Evolutionary conservation across 2,113 vertebrate species (phyloP), one percentile per base, ranked within the genome.

Genomic region (Typhlomys cinereus): DNA sequence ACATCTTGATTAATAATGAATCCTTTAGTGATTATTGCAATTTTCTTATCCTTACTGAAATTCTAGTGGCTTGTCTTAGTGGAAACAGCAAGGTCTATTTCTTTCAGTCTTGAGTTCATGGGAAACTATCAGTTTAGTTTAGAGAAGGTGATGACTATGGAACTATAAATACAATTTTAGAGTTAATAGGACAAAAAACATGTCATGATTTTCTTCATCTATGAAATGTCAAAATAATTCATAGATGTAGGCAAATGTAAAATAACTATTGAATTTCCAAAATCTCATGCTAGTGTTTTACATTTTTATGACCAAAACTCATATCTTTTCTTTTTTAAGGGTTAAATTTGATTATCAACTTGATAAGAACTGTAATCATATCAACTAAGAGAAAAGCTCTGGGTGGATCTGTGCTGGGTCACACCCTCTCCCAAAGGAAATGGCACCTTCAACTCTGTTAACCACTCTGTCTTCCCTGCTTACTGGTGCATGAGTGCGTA

Each of bases 1-100:
- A 81, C 90, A 88, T n/a, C n/a, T 94, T 78, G 92, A 82, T 64
- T 74, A 89, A 31, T 74, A 85, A 9, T 86, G 17, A 59, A 70
- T 23, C 46, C 71, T 89, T 81, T 44, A 91, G 27, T 89, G 54
- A 89, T 71, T 66, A 31, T 57, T 66, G 14, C 75, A 75, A n/a
- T 44, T 7, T 0, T n/a, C 10, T 50, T 23, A 66, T 67, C 64
- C 2, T 64, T 64, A 59, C 74, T 93, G 69, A 64, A 69, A 39
- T 62, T 81, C 18, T 66, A 31, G 21, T 73, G 48, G 54, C 11
- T 69, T n/a, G 39, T 85, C 12, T 44, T 70, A 76, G 50, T 75
- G 48, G 23, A 92, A 94, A 85, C 29, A 7, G 48, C 61, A 79
- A 54, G 5, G 70, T 84, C 3, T 69, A 78, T 64, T 70, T 59